phyloP scores from a whole-genome alignment of 2,888 invertebrate genomes.

The Eurytoma californica region DNA sequence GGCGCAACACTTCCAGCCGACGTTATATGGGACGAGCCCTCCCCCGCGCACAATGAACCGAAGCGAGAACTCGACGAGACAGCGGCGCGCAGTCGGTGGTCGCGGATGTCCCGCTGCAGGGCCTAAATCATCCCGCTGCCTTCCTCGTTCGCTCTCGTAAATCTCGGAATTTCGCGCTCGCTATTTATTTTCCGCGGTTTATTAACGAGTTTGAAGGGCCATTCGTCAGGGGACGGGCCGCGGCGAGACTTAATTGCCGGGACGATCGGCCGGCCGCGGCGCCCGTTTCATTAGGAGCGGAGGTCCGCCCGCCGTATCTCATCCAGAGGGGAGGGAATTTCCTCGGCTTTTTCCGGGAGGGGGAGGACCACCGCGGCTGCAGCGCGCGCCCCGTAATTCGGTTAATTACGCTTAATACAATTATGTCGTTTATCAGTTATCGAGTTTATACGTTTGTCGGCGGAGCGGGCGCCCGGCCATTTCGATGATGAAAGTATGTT shows the following conservation, averaged over 20 bases:
- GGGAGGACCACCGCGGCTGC: not conserved
- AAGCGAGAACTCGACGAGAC: conserved; percentile 8
- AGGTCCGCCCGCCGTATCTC: conserved; percentile 31
- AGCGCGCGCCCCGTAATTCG: conserved; percentile 14
- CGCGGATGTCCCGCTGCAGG: not conserved
- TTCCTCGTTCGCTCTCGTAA: conserved; percentile 29
- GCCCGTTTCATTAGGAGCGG: conserved; percentile 29
- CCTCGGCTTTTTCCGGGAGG: conserved; percentile 24
- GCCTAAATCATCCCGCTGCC: conserved; percentile 47
- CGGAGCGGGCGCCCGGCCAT: not conserved
- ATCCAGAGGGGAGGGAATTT: conserved; percentile 20
- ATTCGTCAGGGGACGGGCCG: conserved; percentile 33
- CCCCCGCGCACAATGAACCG: not conserved
- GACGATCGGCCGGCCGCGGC: conserved; percentile 27
- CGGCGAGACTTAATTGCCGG: conserved; percentile 42
- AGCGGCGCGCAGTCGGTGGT: not conserved
- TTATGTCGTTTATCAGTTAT: conserved; percentile 52
- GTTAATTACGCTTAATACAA: conserved; percentile 44
- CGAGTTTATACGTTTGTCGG: conserved; percentile 30
- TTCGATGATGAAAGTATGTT: conserved; percentile 30
- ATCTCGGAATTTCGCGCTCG: conserved; percentile 23
- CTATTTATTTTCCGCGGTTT: conserved; percentile 54
- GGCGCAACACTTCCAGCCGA: not conserved
- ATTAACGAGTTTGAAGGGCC: conserved; percentile 49
- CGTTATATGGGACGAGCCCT: not conserved